These are phyloP conservation scores for Leptinotarsa haldemani DNA, from an alignment of 2,888 invertebrate species.

Conservation along the genomic window DNA sequence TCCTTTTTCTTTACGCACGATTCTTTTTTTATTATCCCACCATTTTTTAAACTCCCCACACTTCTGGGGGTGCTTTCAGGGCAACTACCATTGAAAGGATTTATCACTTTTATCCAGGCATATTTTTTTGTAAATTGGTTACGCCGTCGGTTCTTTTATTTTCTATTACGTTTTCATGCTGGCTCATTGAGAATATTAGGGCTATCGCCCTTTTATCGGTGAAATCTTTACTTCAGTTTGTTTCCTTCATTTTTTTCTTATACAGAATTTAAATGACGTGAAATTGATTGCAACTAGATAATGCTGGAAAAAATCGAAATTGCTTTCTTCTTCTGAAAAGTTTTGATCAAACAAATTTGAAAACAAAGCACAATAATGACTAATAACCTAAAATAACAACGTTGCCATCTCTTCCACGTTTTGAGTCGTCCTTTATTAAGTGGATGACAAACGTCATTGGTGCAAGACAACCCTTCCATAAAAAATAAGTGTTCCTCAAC, in stretches of 20 bases:
- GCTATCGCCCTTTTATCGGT: too few relatives aligned
- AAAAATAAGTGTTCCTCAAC: background rate
- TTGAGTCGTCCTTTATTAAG: background rate
- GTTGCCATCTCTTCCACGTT: too few relatives aligned
- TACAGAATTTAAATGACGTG: too few relatives aligned
- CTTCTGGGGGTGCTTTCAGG: background rate
- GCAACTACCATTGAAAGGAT: background rate
- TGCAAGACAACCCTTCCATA: background rate
- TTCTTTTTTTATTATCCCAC: conserved; percentile 1
- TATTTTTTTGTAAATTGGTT: background rate
- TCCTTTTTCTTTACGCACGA: background rate
- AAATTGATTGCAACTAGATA: too few relatives aligned
- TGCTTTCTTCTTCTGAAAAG: too few relatives aligned
- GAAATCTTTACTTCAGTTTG: too few relatives aligned
- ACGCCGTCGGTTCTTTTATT: conserved; percentile 2
- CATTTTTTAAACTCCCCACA: background rate
- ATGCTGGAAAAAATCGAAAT: too few relatives aligned
- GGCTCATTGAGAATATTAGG: background rate
- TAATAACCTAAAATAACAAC: too few relatives aligned
- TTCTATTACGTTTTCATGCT: background rate
- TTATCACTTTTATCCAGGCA: too few relatives aligned
- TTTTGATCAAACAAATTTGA: too few relatives aligned
- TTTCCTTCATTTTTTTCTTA: too few relatives aligned
- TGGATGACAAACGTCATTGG: background rate
- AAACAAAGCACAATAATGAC: too few relatives aligned